Evolutionary conservation across 2,113 vertebrate species (phyloP).

Genomic region (Nannospalax galili): DNA sequence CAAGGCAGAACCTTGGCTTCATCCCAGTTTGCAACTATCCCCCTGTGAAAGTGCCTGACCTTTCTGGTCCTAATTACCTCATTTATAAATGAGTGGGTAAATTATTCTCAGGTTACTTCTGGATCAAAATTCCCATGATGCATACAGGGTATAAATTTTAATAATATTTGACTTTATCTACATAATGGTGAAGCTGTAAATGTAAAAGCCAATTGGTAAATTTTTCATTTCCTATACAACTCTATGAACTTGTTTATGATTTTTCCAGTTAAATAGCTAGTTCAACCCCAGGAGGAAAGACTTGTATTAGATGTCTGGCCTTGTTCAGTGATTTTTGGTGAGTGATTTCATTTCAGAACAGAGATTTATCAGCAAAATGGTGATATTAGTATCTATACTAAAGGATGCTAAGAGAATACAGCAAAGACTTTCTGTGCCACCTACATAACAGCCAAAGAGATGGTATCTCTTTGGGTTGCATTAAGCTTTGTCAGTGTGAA

Average conservation of each 20-base stretch:
- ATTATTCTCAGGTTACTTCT: constrained; percentile 35
- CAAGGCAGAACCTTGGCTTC: not conserved
- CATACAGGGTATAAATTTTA: constrained; percentile 20
- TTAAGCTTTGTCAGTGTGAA: not conserved
- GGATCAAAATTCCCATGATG: constrained; percentile 44
- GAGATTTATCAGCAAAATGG: constrained; percentile 41
- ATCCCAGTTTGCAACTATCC: not conserved
- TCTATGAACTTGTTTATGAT: constrained; percentile 4
- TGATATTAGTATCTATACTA: not conserved
- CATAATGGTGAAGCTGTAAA: not conserved
- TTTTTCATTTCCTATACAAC: constrained; percentile 20
- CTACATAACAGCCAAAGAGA: not conserved
- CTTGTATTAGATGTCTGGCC: constrained; percentile 19
- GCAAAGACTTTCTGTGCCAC: not conserved
- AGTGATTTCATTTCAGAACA: constrained; percentile 43
- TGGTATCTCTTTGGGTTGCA: not conserved
- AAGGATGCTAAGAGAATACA: constrained; percentile 47
- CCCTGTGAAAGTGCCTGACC: constrained; percentile 3
- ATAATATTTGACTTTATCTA: constrained; percentile 58
- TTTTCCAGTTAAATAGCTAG: not conserved
- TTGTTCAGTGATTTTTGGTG: not conserved
- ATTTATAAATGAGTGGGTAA: constrained; percentile 26
- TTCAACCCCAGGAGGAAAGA: not conserved
- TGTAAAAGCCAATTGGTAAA: not conserved
- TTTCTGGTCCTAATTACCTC: constrained; percentile 36